Base-by-base conservation (phyloP, 2,113 vertebrate species). In the Rhipidura dahli region DNA sequence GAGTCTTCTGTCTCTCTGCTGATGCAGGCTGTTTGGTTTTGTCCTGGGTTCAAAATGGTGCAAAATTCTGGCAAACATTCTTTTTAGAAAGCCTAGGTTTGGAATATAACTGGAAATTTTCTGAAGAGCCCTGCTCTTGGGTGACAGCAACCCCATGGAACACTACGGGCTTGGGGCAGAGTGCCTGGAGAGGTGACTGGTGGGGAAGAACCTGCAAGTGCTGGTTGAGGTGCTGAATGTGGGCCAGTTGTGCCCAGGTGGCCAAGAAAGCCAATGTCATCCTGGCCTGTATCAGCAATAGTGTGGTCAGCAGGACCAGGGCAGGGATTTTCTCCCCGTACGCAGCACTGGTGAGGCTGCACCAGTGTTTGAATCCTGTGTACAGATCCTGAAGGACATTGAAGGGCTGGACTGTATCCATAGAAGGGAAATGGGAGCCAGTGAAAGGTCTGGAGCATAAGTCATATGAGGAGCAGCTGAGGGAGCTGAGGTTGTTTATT, bases 291-390 rank as follows among this genome's bases (percentile, higher is more conserved):
- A 5, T 23, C 27, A 53, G 24, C 2, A 44, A 10, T 0, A 12
- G 11, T 4, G 10, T 35, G 31, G 1, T 5, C 57, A 68, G 4
- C 31, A 59, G 65, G 26, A 24, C 0, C 2, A 50, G 4, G 20
- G 23, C 9, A 13, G 40, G 0, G 13, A 35, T 33, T 4, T 0
- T 45, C 0, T 5, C 6, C 2, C 12, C 13, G 12, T 28, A 6
- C 31, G 18, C 0, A 0, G 23, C 20, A 10, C 20, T 57, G 47
- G 6, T 50, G 59, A 64, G 14, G 22, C 39, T 0, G 1, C 42
- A 35, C 7, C 40, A 44, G 26, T 3, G 72, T 37, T 85, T 0
- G 1, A 89, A 30, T 50, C 4, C 22, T 51, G 9, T 50, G 30
- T n/a, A 12, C 61, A 26, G 8, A 33, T 65, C 37, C 39, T 6